Conservation (phyloP, 2,888 invertebrate genomes). For the Nebria brevicollis region DNA sequence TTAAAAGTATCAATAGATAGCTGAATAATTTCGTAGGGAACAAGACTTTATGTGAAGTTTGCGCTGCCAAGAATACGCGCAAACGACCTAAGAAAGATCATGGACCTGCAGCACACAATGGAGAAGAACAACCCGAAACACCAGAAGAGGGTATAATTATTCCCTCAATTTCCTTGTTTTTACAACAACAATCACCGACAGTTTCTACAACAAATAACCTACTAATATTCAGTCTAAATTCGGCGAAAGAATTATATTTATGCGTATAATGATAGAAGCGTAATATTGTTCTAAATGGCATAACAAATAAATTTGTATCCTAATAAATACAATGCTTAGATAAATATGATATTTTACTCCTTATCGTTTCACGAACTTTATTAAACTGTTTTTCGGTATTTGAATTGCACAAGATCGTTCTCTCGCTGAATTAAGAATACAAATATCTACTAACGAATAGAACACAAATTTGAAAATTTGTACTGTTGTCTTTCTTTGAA, state of each 20-base stretch:
- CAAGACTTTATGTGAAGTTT: conserved; percentile 89
- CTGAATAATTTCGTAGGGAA: conserved; percentile 73
- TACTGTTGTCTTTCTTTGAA: not conserved
- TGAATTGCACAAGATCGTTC: not conserved
- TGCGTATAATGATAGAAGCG: too few species aligned
- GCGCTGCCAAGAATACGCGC: conserved; percentile 79
- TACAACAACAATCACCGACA: not conserved
- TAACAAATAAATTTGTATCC: too few species aligned
- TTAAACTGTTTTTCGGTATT: not conserved
- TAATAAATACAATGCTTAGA: too few species aligned
- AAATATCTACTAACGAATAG: not conserved
- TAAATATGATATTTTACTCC: too few species aligned
- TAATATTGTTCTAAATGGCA: too few species aligned
- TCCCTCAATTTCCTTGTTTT: conserved; percentile 35
- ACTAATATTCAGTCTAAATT: not conserved
- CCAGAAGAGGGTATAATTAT: conserved; percentile 63
- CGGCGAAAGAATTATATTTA: not conserved
- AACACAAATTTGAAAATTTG: conserved; percentile 21
- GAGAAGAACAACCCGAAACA: conserved; percentile 61
- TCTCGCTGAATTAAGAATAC: not conserved
- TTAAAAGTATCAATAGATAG: conserved; percentile 31
- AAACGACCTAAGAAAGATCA: conserved; percentile 74
- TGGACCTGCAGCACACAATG: conserved; percentile 61
- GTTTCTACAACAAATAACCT: not conserved
- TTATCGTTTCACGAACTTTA: too few species aligned